Evolutionary conservation across 1,140 invertebrate species (phyloP).

Genomic region (Bemisia tabaci): DNA sequence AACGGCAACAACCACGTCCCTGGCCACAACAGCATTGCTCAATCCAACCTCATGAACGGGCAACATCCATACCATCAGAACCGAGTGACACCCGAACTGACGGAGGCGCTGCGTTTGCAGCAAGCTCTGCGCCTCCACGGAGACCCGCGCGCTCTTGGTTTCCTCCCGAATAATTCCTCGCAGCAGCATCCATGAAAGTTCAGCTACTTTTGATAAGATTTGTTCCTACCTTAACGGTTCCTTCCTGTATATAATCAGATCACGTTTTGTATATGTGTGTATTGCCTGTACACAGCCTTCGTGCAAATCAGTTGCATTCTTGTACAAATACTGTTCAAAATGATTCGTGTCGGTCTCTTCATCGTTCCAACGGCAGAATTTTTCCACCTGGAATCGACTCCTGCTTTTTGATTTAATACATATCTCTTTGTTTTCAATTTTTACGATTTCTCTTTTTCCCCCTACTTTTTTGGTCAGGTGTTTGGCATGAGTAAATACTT

Average conservation of each 20-base stretch:
- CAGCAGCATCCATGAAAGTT: constrained; percentile 18
- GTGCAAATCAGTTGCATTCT: not conserved
- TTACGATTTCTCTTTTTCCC: no score
- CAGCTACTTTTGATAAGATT: not conserved
- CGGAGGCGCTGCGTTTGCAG: constrained; percentile 58
- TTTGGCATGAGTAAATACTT: no score
- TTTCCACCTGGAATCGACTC: no score
- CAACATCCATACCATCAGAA: constrained; percentile 22
- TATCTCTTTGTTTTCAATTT: no score
- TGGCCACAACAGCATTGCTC: constrained; percentile 13
- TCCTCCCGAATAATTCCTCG: constrained; percentile 35
- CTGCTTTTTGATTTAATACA: no score
- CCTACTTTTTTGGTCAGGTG: no score
- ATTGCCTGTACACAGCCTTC: not conserved
- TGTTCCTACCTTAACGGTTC: not conserved
- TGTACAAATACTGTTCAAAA: not conserved
- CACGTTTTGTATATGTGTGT: not conserved
- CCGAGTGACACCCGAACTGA: constrained; percentile 42
- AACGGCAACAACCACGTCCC: constrained; percentile 22
- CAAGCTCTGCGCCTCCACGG: constrained; percentile 64
- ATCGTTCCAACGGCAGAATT: no score
- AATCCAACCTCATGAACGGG: constrained; percentile 17
- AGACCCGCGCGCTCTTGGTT: constrained; percentile 46
- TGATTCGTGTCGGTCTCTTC: no score
- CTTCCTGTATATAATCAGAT: not conserved